Evolutionary conservation across 2,797 vertebrate species (phyloP), one percentile per base, ranked within the genome.

Genomic region (Alosa sapidissima): DNA sequence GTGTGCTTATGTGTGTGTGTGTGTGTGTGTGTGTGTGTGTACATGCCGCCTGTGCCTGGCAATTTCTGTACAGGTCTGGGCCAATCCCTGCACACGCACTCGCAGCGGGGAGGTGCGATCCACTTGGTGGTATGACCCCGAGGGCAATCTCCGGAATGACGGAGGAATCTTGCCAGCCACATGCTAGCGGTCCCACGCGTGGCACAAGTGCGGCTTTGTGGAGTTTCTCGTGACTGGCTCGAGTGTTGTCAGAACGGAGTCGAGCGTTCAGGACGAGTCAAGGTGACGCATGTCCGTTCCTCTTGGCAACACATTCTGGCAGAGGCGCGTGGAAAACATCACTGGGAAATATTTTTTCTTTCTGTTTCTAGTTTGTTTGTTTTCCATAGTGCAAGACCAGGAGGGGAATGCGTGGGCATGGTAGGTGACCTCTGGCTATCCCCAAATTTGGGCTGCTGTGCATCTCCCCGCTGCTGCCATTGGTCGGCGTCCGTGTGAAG

Each of bases 361-460:
- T 36, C 33, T 33, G 0, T 72, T 4, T 33, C 62, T 65, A 24
- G 36, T 14, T 11, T 75, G 33, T 75, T 45, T 75, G 33, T 75
- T 75, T 93, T 91, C 89, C 86, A 89, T 8, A 86, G 88, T 84
- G 36, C 85, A 58, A 52, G 91, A 91, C 89, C 88, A 94, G 93
- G 91, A 81, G 16, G 86, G 86, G 93, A 94, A 96, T 94, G 13
- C 16, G 92, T 91, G 91, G 87, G 92, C 81, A 48, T 91, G 91
- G 89, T 91, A 93, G 91, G 90, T 94, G 93, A 94, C 93, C 94
- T 93, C 89, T 91, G 87, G 87, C 49, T 90, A 88, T 94, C 82
- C 90, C 91, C 90, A 91, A 93, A 94, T 92, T 92, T 89, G 90
- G 87, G 87, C 19, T 60, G 24, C 85, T 36, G 85, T 4, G 90